These are phyloP conservation scores for Ptychoptera albimana DNA, from an alignment of 2,888 invertebrate genomes.

Conservation along the genomic window DNA sequence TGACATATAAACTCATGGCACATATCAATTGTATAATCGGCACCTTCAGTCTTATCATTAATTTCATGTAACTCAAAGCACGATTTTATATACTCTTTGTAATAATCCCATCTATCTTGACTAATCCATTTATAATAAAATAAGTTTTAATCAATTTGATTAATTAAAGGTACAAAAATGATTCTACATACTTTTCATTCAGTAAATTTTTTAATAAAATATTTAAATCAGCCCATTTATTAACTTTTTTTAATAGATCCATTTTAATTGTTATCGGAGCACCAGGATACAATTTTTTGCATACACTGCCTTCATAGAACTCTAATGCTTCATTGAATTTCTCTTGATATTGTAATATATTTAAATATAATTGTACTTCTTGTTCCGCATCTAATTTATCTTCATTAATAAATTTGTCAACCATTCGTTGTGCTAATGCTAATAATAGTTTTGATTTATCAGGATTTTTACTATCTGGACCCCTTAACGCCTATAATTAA, in stretches of 20 bases:
- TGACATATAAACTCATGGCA: conserved; percentile 26
- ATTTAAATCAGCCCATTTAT: conserved; percentile 61
- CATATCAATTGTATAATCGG: conserved; percentile 14
- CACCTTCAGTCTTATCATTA: conserved; percentile 17
- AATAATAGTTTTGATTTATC: conserved; percentile 54
- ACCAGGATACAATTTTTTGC: conserved; percentile 48
- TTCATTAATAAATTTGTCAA: conserved; percentile 72
- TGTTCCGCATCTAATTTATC: conserved; percentile 86
- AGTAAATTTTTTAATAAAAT: conserved; percentile 56
- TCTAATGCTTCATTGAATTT: conserved; percentile 70
- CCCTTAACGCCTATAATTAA: conserved; percentile 27
- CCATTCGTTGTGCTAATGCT: conserved; percentile 85
- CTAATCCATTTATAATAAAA: conserved; percentile 18
- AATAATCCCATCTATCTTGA: conserved; percentile 58
- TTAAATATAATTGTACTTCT: conserved; percentile 80
- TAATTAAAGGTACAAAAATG: background rate
- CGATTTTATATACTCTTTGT: conserved; percentile 54
- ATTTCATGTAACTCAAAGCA: conserved; percentile 43
- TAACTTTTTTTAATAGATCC: conserved; percentile 53
- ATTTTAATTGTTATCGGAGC: conserved; percentile 53
- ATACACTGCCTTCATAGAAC: conserved; percentile 64
- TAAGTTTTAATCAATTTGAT: background rate
- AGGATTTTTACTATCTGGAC: conserved; percentile 33
- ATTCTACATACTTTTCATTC: conserved; percentile 44
- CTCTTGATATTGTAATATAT: conserved; percentile 64